Percentiles rank a stretch among this genome's conserved stretches.
Conservation (phyloP, 37 sponge, comb jelly and placozoan species). For the Ephydatia muelleri region DNA sequence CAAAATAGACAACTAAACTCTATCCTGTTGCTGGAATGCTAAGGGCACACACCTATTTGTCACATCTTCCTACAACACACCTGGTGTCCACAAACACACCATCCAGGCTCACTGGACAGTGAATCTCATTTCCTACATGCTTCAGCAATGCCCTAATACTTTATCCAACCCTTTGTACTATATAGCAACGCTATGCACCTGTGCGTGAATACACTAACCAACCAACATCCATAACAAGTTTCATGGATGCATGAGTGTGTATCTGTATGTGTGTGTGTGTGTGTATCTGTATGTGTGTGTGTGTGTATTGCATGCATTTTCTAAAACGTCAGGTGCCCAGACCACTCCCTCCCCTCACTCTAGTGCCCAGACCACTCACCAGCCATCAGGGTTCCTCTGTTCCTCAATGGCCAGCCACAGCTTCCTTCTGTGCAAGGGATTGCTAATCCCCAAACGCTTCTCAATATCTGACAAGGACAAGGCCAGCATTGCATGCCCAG, state of each 20-base stretch:
- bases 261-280: constrained; percentile 11
- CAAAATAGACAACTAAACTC: too few relatives aligned
- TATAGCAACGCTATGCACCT: too few relatives aligned
- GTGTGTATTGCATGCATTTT: neutral
- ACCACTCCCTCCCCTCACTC: neutral
- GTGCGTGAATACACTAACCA: neutral
- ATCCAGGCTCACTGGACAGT: too few relatives aligned
- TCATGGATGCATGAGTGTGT: neutral
- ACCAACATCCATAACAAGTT: neutral
- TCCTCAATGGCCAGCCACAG: constrained; percentile 81
- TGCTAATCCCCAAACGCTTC: constrained; percentile 16
- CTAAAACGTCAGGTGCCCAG: neutral
- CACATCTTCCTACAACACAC: too few relatives aligned
- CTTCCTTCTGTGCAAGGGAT: constrained; percentile 83
- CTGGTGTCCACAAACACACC: too few relatives aligned
- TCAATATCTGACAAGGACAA: constrained; percentile 59
- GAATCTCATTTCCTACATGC: too few relatives aligned
- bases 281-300: constrained; percentile 11
- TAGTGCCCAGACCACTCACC: neutral
- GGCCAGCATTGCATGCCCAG: constrained; percentile 67
- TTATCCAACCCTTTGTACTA: too few relatives aligned
- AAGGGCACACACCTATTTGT: too few relatives aligned
- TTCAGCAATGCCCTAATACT: too few relatives aligned
- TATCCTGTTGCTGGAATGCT: too few relatives aligned
- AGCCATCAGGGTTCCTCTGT: constrained; percentile 19